phyloP scores from a whole-genome alignment of 2,888 invertebrate genomes.

The Drosophila prolongata region DNA sequence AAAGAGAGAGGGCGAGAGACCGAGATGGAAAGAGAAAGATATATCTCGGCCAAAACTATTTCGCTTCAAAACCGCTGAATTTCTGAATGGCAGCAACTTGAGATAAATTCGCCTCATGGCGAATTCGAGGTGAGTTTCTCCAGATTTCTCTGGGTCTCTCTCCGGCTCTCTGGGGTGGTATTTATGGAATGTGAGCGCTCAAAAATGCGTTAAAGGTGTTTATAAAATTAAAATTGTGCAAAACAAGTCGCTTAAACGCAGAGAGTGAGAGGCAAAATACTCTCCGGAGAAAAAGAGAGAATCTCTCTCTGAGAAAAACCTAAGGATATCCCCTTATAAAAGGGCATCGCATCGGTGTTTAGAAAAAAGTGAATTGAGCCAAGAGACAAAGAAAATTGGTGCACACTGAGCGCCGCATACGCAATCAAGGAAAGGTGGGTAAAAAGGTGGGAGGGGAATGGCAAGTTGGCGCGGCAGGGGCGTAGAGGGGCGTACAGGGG shows the following conservation, averaged over 20 bases:
- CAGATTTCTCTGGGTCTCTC: slow-evolving; percentile 15
- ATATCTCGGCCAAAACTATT: slow-evolving; percentile 43
- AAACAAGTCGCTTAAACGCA: slow-evolving; percentile 70
- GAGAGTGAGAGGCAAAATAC: slow-evolving; percentile 5
- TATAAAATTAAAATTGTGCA: slow-evolving; percentile 79
- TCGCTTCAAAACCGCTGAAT: slow-evolving; percentile 54
- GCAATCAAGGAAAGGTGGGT: slow-evolving; percentile 30
- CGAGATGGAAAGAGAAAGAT: slow-evolving; percentile 13
- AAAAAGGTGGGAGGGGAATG: neutral
- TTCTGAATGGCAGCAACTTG: slow-evolving; percentile 60
- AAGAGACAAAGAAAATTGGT: slow-evolving; percentile 77
- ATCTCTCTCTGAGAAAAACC: neutral
- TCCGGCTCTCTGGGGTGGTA: slow-evolving; percentile 48
- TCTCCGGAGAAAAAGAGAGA: slow-evolving; percentile 10
- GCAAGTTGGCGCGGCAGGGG: neutral
- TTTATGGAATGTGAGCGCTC: slow-evolving; percentile 79
- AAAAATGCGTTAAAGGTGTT: slow-evolving; percentile 80
- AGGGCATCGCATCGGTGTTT: slow-evolving; percentile 51
- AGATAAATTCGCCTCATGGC: slow-evolving; percentile 55
- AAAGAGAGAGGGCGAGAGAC: neutral
- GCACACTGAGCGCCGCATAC: slow-evolving; percentile 58
- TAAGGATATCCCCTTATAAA: slow-evolving; percentile 21
- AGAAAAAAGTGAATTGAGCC: slow-evolving; percentile 77
- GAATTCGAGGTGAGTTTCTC: slow-evolving; percentile 66
- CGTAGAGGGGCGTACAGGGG: neutral